These are phyloP conservation scores for Epizoanthus ramosus DNA, from an alignment of 92 coral and sea anemone genomes.

Conservation along the genomic window DNA sequence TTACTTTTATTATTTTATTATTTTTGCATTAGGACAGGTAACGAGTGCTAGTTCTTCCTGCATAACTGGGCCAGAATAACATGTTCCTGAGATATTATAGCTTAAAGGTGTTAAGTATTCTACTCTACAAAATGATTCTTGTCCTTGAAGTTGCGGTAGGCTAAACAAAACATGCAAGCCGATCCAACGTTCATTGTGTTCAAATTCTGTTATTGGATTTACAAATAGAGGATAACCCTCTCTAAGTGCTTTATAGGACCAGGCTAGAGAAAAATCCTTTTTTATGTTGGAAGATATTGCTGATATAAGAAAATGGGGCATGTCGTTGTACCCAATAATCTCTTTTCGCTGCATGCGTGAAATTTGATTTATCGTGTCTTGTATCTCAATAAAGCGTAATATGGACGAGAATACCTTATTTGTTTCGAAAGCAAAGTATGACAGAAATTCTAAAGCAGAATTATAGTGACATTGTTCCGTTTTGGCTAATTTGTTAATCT, in stretches of 20 bases:
- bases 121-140: slow-evolving; percentile 27
- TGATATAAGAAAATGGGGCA: slow-evolving; percentile 43
- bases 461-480: slow-evolving; percentile 23
- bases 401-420: slow-evolving; percentile 34
- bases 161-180: slow-evolving; percentile 31
- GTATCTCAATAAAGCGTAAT: slow-evolving; percentile 32
- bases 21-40: slow-evolving; percentile 32
- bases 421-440: slow-evolving; percentile 44
- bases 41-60: slow-evolving; percentile 8
- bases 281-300: not conserved
- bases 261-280: not conserved
- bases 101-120: slow-evolving; percentile 33
- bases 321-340: slow-evolving; percentile 20
- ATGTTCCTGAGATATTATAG: slow-evolving; percentile 13
- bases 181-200: slow-evolving; percentile 14
- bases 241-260: slow-evolving; percentile 26
- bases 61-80: slow-evolving; percentile 45
- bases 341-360: slow-evolving; percentile 1
- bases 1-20: too few relatives aligned
- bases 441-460: slow-evolving; percentile 30
- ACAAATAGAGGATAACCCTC: slow-evolving; percentile 35
- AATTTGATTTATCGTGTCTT: slow-evolving; percentile 46
- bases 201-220: slow-evolving; percentile 37
- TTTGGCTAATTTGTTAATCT: slow-evolving; percentile 28
- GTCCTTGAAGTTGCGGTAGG: slow-evolving; percentile 13